phyloP scores from a whole-genome alignment of 2,113 vertebrate genomes.

The Paradisaea rubra region DNA sequence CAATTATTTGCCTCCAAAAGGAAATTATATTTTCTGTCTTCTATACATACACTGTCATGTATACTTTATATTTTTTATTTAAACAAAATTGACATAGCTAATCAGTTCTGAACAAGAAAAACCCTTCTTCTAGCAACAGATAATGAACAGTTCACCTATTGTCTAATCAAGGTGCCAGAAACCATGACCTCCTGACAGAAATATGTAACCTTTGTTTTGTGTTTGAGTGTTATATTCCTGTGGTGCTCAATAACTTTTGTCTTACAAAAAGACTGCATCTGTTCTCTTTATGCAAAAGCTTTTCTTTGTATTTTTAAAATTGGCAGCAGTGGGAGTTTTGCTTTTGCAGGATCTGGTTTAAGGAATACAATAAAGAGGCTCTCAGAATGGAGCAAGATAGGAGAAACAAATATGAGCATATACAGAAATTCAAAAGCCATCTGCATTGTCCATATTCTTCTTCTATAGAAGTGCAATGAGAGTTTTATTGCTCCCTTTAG shows the following conservation, averaged over 20 bases:
- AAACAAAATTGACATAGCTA: background rate
- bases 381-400: background rate
- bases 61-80: background rate
- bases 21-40: background rate
- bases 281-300: background rate
- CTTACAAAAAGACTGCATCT: background rate
- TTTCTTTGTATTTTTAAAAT: constrained; percentile 19
- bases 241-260: background rate
- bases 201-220: background rate
- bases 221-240: background rate
- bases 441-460: background rate
- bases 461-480: background rate
- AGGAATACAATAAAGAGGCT: background rate
- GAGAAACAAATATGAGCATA: background rate
- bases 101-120: background rate
- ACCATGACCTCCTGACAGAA: background rate
- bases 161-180: background rate
- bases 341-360: background rate
- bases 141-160: background rate
- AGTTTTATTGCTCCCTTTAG: background rate
- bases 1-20: background rate
- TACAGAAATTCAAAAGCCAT: background rate
- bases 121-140: background rate
- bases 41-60: background rate
- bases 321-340: background rate